These are phyloP conservation scores for Parasteatoda tepidariorum DNA, from an alignment of 1,140 invertebrate species.

Conservation along the genomic window DNA sequence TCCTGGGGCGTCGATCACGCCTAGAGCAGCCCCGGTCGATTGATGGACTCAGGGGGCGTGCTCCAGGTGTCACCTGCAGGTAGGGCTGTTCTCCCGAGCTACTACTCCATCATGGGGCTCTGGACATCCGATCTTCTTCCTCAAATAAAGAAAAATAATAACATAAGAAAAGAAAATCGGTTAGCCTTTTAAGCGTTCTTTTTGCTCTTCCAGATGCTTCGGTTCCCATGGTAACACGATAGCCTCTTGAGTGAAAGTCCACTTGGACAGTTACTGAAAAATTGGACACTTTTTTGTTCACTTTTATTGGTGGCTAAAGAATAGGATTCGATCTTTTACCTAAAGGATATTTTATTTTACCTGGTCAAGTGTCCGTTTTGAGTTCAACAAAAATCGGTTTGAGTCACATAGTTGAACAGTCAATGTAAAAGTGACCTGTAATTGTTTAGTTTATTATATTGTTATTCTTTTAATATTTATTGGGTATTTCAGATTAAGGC, in stretches of 20 bases:
- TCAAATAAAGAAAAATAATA: background rate
- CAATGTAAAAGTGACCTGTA: too few relatives aligned
- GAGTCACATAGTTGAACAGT: too few relatives aligned
- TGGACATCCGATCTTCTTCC: background rate
- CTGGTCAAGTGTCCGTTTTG: background rate
- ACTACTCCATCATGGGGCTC: background rate
- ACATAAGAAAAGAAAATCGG: background rate
- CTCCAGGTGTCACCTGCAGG: conserved; percentile 53
- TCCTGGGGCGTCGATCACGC: background rate
- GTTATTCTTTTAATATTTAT: too few relatives aligned
- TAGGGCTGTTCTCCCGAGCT: background rate
- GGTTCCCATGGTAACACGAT: conserved; percentile 25
- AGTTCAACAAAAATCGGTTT: too few relatives aligned
- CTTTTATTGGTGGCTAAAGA: background rate
- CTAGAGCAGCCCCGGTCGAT: conserved; percentile 5
- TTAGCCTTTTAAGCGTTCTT: conserved; percentile 1
- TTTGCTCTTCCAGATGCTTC: conserved; percentile 23
- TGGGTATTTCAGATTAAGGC: too few relatives aligned
- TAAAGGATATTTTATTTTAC: background rate
- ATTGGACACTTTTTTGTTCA: background rate
- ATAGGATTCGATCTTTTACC: background rate
- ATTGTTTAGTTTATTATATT: too few relatives aligned
- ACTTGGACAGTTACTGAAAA: background rate
- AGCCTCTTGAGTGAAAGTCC: background rate
- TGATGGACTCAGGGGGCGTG: conserved; percentile 47